Evolutionary conservation across 30 jellyfish, hydroid and myxozoan species (phyloP), one percentile per base, ranked within the genome.

Genomic region (Aurelia sp.): DNA sequence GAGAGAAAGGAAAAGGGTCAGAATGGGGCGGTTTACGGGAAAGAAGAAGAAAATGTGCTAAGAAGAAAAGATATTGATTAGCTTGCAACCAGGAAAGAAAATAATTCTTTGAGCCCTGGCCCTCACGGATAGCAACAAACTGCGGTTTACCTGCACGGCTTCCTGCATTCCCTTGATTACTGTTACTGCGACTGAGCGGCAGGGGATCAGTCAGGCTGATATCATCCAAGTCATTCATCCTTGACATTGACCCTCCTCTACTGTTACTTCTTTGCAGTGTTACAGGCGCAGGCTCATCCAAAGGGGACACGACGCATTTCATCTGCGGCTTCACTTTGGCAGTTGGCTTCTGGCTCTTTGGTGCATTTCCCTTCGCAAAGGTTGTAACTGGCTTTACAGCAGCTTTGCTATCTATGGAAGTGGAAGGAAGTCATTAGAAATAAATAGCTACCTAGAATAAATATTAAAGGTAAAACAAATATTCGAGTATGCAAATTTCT

Each of bases 251-350:
- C 15, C 22, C 35, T 57, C 76, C 68, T 60, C 88, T 74, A 35
- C 84, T 71, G 19, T 72, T 37, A 66, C 51, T 53, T 50, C 92
- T 37, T n/a, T 44, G 83, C 47, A 22, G 78, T 0, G 48, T 63
- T 19, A n/a, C 82, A 6, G 89, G 84, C 11, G 83, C 88, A 13
- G 40, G 30, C 74, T 86, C 98, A 72, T 81, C 97, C 18, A 90
- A 33, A 13, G 87, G 92, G 15, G 88, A 78, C 41, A 74, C 70
- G 20, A 73, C 78, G 41, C 88, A 92, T 60, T 94, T 94, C 87
- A 94, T 84, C 52, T 83, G 92, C 37, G 99, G 99, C 94, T 89
- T 94, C 69, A 94, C 99, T 63, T 94, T 96, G 21, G 99, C 99
- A 13, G 99, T 94, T 41, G 99, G 99, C 87, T 94, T 94, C 82